Evolutionary conservation across 2,797 vertebrate species (phyloP), one percentile per base, ranked within the genome.

Genomic region (Acipenser transmontanus): DNA sequence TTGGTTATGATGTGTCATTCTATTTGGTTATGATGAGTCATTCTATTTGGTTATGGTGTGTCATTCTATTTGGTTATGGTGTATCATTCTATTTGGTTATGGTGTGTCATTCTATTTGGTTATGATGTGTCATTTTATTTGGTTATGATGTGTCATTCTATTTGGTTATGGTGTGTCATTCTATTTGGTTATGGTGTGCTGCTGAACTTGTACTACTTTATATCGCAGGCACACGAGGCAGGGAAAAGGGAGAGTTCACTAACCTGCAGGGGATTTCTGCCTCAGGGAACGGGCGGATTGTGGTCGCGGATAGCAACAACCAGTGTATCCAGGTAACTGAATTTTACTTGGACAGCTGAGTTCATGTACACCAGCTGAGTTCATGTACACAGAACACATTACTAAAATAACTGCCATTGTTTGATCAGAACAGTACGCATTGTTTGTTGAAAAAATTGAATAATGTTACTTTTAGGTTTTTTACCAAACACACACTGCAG

Each of bases 261-360:
- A 98, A 98, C 76, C 86, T 98, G 14, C 96, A 98, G 79, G 96
- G 95, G 50, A 97, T 98, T 78, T 96, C 94, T 0, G 86, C 96
- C 8, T 94, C 95, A 14, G 86, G 88, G 68, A 91, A 85, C 0
- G 94, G 95, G 67, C 90, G 94, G 68, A 96, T 98, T 34, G 92
- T 98, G 63, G 95, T 98, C 74, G 96, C 96, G 0, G 96, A 98
- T 84, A 98, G 96, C 88, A 98, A 98, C 86, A 98, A 98, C 82
- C 96, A 98, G 66, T 97, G 96, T 47, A 94, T 98, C 77, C 95
- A 98, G 93, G 95, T 96, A 80, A 77, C 60, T 52, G 8, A 52
- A 8, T 52, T 52, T 52, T 52, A 8, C 3, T 12, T 9, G 61
- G 17, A 1, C 51, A 4, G 8, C 12, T 8, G 51, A 8, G 8